Conservation (phyloP, 2,888 invertebrate species). For the Esperia sulphurella region DNA sequence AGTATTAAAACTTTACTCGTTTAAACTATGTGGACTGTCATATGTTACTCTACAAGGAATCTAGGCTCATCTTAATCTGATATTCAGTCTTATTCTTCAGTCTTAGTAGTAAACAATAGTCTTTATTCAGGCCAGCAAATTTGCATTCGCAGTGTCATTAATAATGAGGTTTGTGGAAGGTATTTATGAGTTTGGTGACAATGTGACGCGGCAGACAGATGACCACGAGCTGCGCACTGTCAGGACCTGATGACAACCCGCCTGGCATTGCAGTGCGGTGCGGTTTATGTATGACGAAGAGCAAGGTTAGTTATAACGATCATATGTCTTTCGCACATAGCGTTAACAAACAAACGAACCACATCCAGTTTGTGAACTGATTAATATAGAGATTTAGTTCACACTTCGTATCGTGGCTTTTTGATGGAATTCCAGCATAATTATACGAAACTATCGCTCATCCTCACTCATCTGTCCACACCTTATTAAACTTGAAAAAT, state of each 20-base stretch:
- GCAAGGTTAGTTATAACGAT: slow-evolving; percentile 37
- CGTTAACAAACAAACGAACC: too few species aligned
- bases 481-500: too few species aligned
- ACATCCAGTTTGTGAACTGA: neutral
- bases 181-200: slow-evolving; percentile 34
- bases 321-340: slow-evolving; percentile 14
- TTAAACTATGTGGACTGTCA: too few species aligned
- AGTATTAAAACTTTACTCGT: too few species aligned
- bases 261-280: slow-evolving; percentile 35
- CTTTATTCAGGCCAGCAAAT: neutral
- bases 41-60: too few species aligned
- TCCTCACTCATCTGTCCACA: too few species aligned
- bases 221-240: slow-evolving; percentile 15
- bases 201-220: slow-evolving; percentile 27
- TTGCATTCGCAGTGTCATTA: neutral
- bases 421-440: too few species aligned
- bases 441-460: too few species aligned
- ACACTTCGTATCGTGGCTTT: too few species aligned
- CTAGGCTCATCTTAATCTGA: too few species aligned
- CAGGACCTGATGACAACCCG: slow-evolving; percentile 28
- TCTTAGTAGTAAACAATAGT: neutral
- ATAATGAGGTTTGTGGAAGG: neutral
- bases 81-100: too few species aligned
- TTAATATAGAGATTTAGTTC: too few species aligned
- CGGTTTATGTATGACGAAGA: slow-evolving; percentile 38